phyloP scores from a whole-genome alignment of 2,113 vertebrate genomes.

The Amblyopsis rosae region DNA sequence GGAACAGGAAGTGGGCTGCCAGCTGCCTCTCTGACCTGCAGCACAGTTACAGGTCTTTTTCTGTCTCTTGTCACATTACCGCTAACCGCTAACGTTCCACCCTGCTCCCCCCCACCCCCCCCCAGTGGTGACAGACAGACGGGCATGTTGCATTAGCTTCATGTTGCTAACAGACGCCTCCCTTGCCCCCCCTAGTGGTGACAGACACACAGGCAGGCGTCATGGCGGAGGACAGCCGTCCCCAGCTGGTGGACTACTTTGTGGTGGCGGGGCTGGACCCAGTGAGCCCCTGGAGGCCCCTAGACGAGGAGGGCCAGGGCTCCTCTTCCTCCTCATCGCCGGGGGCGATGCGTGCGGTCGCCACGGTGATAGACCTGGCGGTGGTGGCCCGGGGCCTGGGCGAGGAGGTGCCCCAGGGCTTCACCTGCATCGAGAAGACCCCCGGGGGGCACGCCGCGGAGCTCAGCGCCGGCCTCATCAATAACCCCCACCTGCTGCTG shows the following conservation, averaged over 20 bases:
- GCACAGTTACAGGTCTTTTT: background rate
- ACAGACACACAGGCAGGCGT: conserved; percentile 52
- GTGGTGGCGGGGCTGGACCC: conserved; percentile 88
- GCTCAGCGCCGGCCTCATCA: conserved; percentile 88
- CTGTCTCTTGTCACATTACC: background rate
- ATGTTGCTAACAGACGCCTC: background rate
- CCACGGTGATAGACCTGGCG: conserved; percentile 88
- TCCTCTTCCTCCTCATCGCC: conserved; percentile 8
- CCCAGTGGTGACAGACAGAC: background rate
- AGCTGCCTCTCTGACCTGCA: background rate
- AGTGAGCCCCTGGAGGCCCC: conserved; percentile 64
- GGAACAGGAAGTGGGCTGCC: conserved; percentile 1
- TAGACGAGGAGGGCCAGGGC: conserved; percentile 79
- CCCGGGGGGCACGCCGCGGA: conserved; percentile 85
- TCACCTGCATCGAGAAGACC: conserved; percentile 92
- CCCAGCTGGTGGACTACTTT: conserved; percentile 95
- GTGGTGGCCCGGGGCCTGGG: conserved; percentile 87
- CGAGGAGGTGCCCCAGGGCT: conserved; percentile 93
- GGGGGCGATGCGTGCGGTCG: conserved; percentile 71
- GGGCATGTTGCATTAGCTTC: background rate
- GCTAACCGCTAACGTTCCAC: background rate
- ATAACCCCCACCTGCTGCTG: conserved; percentile 90
- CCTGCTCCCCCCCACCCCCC: background rate
- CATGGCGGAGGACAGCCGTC: conserved; percentile 92
- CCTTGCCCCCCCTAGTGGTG: conserved; percentile 41